Evolutionary conservation across 2,113 vertebrate genomes (phyloP).

Genomic region (Lethenteron camtschaticum): DNA sequence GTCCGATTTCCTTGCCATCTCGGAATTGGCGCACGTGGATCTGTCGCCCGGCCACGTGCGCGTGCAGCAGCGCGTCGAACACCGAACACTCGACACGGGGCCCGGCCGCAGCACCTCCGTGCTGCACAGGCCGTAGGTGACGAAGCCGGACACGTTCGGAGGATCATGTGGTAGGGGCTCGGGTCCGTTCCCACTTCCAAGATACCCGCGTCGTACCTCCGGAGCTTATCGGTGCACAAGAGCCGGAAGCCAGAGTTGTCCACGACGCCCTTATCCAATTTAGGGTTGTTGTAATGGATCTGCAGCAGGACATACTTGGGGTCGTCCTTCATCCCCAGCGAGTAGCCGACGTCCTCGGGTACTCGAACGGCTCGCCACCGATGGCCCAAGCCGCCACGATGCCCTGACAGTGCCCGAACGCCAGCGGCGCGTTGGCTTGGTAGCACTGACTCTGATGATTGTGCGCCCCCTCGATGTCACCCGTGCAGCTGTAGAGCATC

Average conservation of each 20-base stretch:
- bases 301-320: background rate
- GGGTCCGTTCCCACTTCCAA: background rate
- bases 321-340: constrained; percentile 2
- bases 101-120: too few relatives aligned
- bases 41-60: too few relatives aligned
- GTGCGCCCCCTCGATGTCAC: background rate
- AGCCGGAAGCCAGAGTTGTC: constrained; percentile 2
- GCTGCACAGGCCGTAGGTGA: background rate
- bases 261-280: background rate
- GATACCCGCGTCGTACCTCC: background rate
- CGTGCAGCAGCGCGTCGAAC: too few relatives aligned
- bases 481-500: constrained; percentile 3
- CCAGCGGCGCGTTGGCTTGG: too few relatives aligned
- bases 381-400: too few relatives aligned
- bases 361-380: background rate
- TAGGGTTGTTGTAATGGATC: constrained; percentile 1
- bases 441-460: too few relatives aligned
- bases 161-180: background rate
- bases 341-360: background rate
- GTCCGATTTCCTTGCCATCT: too few relatives aligned
- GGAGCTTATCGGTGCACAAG: background rate
- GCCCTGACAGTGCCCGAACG: too few relatives aligned
- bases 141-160: background rate
- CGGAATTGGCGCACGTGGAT: too few relatives aligned
- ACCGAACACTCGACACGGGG: too few relatives aligned